phyloP scores from a whole-genome alignment of 2,888 invertebrate genomes.

The Caenorhabditis sulstoni region DNA sequence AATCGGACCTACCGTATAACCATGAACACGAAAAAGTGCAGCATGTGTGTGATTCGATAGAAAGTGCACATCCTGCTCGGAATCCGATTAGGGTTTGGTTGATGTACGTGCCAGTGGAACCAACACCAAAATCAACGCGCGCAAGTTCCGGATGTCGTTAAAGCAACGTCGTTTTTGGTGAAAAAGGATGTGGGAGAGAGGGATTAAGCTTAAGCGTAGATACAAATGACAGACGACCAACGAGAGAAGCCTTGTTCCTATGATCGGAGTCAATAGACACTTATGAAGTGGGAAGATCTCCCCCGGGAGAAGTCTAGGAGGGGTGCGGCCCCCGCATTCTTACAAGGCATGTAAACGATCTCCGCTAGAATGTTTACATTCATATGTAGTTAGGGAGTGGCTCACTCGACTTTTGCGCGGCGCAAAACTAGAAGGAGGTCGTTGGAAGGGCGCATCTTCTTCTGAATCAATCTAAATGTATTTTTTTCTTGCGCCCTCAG shows the following conservation, averaged over 20 bases:
- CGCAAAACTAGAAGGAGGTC: constrained; percentile 9
- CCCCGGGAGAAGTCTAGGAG: background rate
- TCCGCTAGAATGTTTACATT: constrained; percentile 46
- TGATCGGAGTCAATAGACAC: constrained; percentile 21
- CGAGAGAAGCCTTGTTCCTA: constrained; percentile 2
- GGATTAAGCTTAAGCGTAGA: background rate
- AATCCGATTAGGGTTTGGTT: constrained; percentile 23
- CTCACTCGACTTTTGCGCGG: constrained; percentile 47
- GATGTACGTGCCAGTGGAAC: background rate
- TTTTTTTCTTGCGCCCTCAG: constrained; percentile 31
- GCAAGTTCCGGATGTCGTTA: no score
- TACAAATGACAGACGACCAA: background rate
- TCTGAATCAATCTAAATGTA: constrained; percentile 46
- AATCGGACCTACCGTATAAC: background rate
- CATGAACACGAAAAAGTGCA: constrained; percentile 11
- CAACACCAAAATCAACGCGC: background rate
- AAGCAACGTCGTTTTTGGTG: background rate
- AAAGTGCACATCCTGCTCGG: background rate
- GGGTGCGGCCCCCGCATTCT: constrained; percentile 46
- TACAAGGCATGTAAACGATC: constrained; percentile 59
- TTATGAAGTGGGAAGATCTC: constrained; percentile 42
- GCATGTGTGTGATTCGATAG: background rate
- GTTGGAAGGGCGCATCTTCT: background rate
- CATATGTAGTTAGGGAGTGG: constrained; percentile 59
- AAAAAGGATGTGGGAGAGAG: background rate